A percentile compares a stretch with the other conserved stretches of the same genome.
These are phyloP conservation scores for Xanthostigma xanthostigma DNA, from an alignment of 2,888 invertebrate genomes.

Conservation along the genomic window DNA sequence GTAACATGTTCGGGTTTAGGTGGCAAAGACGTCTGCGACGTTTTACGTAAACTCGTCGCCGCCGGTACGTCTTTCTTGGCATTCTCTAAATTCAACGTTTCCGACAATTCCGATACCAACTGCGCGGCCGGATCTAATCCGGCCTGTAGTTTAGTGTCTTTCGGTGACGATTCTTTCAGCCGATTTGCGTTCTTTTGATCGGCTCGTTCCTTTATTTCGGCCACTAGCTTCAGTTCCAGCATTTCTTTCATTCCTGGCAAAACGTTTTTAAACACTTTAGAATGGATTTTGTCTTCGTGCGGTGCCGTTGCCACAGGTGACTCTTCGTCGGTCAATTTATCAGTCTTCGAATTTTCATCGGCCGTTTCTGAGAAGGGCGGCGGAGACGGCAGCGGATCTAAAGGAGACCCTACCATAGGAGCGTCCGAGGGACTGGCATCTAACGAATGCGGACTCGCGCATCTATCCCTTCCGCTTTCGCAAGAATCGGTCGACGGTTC, in stretches of 20 bases:
- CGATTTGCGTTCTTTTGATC: conserved; percentile 44
- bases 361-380: conserved; percentile 19
- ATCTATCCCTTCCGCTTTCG: conserved; percentile 34
- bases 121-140: conserved; percentile 62
- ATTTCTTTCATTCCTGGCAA: conserved; percentile 62
- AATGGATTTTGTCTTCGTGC: conserved; percentile 23
- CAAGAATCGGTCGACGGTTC: conserved; percentile 45
- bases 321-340: conserved; percentile 2
- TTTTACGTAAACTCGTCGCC: conserved; percentile 36
- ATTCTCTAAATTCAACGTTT: conserved; percentile 58
- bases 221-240: conserved; percentile 62
- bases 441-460: conserved; percentile 26
- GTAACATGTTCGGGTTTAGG: conserved; percentile 24
- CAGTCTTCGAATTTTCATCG: conserved; percentile 5
- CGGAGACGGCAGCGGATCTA: conserved; percentile 28
- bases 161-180: conserved; percentile 35
- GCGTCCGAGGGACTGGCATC: conserved; percentile 29
- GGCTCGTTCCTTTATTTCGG: conserved; percentile 69
- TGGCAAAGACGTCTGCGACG: conserved; percentile 15
- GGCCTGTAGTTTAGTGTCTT: conserved; percentile 22
- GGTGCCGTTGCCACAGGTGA: conserved; percentile 8
- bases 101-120: conserved; percentile 70
- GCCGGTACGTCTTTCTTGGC: conserved; percentile 26
- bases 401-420: conserved; percentile 32
- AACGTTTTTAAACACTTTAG: conserved; percentile 30